These are phyloP conservation scores for Sinella curviseta DNA, from an alignment of 1,140 invertebrate genomes.

Conservation along the genomic window DNA sequence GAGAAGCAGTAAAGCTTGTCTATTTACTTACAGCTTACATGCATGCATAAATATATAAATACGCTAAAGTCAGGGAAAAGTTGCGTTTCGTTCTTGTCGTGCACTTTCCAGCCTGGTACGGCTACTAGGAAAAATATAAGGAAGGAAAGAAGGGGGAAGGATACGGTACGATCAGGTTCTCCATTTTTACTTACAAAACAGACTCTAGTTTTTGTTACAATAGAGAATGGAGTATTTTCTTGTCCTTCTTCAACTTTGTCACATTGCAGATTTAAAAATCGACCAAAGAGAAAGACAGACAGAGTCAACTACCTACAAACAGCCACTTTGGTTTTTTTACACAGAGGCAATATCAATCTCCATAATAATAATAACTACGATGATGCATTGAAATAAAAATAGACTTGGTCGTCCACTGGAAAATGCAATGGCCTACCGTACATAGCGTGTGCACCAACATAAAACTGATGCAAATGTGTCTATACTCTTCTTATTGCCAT, in stretches of 20 bases:
- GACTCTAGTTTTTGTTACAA: background rate
- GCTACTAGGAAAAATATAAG: too few species aligned
- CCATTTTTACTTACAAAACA: background rate
- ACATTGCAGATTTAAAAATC: background rate
- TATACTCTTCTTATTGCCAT: too few species aligned
- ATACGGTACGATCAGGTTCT: background rate
- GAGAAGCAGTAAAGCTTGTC: too few species aligned
- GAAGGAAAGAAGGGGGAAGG: background rate
- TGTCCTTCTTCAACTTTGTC: background rate
- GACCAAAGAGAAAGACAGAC: background rate
- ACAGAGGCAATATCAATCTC: background rate
- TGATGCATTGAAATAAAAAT: too few species aligned
- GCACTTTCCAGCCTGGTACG: background rate
- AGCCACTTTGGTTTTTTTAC: background rate
- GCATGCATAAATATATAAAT: too few species aligned
- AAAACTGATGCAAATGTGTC: too few species aligned
- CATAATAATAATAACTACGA: too few species aligned
- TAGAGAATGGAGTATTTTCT: background rate
- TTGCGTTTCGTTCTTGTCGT: background rate
- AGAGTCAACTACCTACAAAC: background rate
- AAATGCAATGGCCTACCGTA: too few species aligned
- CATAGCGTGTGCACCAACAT: too few species aligned
- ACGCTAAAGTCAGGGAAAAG: too few species aligned
- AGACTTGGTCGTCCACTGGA: too few species aligned
- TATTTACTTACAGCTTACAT: too few species aligned